Percentiles rank a stretch among this genome's conserved stretches.
Conservation (phyloP, 2,113 vertebrate species). For the Anarrhichthys ocellatus region DNA sequence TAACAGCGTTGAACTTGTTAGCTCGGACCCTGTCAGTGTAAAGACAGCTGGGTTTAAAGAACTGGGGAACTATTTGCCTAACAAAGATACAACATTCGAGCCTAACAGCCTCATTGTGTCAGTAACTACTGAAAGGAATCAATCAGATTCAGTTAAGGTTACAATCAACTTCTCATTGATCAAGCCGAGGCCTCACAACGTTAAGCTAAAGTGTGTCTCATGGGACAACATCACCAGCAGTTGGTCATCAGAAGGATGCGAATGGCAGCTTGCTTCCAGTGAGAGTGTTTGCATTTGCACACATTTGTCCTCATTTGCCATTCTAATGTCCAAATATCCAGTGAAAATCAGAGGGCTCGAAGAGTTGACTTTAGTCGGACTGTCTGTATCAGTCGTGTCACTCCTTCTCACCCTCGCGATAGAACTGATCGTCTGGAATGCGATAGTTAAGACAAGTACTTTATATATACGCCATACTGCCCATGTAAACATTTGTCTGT, state of each 20-base stretch:
- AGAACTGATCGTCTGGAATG: constrained; percentile 88
- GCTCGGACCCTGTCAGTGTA: accelerated
- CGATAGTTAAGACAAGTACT: constrained; percentile 88
- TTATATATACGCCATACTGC: constrained; percentile 89
- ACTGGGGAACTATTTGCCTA: constrained; percentile 76
- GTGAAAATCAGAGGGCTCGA: neutral
- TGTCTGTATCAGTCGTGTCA: constrained; percentile 86
- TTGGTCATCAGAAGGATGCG: constrained; percentile 15
- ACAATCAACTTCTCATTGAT: constrained; percentile 71
- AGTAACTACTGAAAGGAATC: constrained; percentile 45
- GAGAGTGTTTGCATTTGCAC: constrained; percentile 78
- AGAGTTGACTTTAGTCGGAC: constrained; percentile 82
- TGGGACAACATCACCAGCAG: constrained; percentile 67
- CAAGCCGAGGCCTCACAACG: neutral
- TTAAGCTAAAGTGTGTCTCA: constrained; percentile 78
- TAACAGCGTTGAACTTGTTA: accelerated
- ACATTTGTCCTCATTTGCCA: constrained; percentile 89
- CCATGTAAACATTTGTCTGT: constrained; percentile 88
- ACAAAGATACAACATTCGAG: accelerated
- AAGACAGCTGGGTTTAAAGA: constrained; percentile 76
- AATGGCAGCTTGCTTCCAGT: neutral
- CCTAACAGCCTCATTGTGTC: constrained; percentile 83
- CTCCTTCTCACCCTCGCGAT: constrained; percentile 85
- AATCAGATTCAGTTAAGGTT: constrained; percentile 9
- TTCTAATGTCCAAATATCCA: constrained; percentile 85